These are phyloP conservation scores for Panurus biarmicus DNA, from an alignment of 2,113 vertebrate genomes.

Conservation along the genomic window DNA sequence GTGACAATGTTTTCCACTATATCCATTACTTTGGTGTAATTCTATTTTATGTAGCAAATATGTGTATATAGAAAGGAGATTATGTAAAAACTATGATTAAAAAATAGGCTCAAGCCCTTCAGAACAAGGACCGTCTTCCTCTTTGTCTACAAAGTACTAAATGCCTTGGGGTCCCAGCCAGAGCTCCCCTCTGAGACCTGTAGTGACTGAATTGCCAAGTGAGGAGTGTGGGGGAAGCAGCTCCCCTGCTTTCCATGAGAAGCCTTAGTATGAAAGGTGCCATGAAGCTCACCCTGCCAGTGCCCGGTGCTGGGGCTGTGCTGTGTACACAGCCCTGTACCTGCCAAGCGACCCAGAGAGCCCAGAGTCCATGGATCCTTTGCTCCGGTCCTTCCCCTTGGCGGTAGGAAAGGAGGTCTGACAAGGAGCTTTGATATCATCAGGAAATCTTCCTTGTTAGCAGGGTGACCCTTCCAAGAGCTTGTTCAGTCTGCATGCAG, in stretches of 20 bases:
- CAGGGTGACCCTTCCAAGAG: neutral
- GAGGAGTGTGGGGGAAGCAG: neutral
- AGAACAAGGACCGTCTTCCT: neutral
- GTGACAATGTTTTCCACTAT: conserved; percentile 8
- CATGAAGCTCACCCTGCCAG: neutral
- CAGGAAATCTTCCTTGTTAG: neutral
- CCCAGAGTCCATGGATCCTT: neutral
- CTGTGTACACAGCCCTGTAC: neutral
- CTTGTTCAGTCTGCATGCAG: neutral
- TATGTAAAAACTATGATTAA: neutral
- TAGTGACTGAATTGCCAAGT: neutral
- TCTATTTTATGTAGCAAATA: conserved; percentile 57
- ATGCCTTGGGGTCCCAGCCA: neutral
- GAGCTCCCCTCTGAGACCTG: neutral
- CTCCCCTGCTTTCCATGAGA: neutral
- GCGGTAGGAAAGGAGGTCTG: neutral
- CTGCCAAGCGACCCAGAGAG: neutral
- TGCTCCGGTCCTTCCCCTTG: neutral
- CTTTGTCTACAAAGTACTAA: neutral
- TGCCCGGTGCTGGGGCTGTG: neutral
- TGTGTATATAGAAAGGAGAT: conserved; percentile 37
- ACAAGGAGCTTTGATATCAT: neutral
- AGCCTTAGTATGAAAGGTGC: neutral
- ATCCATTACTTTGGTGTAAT: conserved; percentile 35
- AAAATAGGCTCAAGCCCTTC: neutral